Evolutionary conservation across 2,888 invertebrate species (phyloP), one percentile per base, ranked within the genome.

Genomic region (Melanotus villosus): DNA sequence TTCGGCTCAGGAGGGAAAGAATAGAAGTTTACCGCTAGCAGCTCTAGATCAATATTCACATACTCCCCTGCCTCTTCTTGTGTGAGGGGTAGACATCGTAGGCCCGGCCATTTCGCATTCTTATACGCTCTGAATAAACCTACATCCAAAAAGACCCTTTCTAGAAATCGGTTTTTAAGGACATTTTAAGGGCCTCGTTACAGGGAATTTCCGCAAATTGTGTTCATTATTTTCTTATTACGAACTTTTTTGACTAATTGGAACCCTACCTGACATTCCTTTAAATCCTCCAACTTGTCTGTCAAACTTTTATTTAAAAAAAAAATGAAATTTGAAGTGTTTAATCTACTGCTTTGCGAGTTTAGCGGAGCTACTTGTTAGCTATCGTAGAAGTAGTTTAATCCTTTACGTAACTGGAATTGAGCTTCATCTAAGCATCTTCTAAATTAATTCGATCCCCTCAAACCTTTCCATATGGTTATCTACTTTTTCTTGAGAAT

Each of bases 11-110:
- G 71, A 76, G 78, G 79, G 78, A 80, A 81, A 81, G 81, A 81
- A 81, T 81, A 80, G 80, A 81, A 79, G 79, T 80, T 80, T 80
- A 77, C 80, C 78, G 79, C 79, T 76, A 75, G 77, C 76, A 76
- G 77, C 78, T 80, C 77, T 79, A 81, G 80, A 81, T 81, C 81
- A 81, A 81, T 81, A 81, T 80, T 79, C 80, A 80, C 80, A 81
- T 79, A 80, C 79, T 79, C 81, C 79, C 79, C 79, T 73, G 78
- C 76, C 71, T 70, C 79, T 78, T 76, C 77, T 77, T 74, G 76
- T 78, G 77, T 78, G 78, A 76, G 77, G 80, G 78, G 77, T 77
- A 69, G 58, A 66, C 62, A 65, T 65, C 66, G 67, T 68, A 68
- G 59, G 64, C 67, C 62, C 71, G 63, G 68, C 68, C 72, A 74